phyloP scores from a whole-genome alignment of 1,140 invertebrate genomes.

The Apis laboriosa region DNA sequence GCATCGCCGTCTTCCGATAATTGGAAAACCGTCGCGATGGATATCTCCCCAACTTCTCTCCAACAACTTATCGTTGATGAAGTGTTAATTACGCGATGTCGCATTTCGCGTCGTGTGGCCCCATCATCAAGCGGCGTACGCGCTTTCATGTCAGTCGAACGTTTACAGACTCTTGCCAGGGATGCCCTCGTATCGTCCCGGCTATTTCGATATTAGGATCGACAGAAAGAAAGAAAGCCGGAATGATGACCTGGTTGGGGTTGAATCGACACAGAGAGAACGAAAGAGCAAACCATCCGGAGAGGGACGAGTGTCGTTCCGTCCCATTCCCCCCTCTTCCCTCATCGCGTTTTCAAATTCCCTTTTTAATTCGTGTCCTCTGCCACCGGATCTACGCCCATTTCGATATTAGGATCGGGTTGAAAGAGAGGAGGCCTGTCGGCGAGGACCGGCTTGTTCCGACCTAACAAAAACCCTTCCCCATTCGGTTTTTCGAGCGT shows the following conservation, averaged over 20 bases:
- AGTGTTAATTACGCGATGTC: constrained; percentile 34
- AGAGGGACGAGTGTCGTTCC: neutral
- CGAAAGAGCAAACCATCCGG: neutral
- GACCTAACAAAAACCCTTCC: neutral
- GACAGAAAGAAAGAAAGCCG: constrained; percentile 9
- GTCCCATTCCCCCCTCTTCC: neutral
- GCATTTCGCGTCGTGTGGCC: neutral
- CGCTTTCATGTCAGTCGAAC: neutral
- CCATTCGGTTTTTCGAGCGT: neutral
- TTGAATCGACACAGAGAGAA: neutral
- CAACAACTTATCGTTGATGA: constrained; percentile 1
- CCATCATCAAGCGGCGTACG: neutral
- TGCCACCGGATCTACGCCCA: neutral
- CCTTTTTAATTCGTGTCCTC: neutral
- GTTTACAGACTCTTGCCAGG: neutral
- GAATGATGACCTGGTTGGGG: constrained; percentile 12
- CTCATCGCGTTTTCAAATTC: constrained; percentile 3
- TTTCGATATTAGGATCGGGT: constrained; percentile 33
- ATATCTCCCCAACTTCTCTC: neutral
- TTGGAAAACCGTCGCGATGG: neutral
- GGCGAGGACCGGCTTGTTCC: no score
- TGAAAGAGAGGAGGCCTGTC: neutral
- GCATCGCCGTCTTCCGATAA: neutral
- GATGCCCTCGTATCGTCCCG: neutral
- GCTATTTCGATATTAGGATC: constrained; percentile 41